These are phyloP conservation scores for Meriones unguiculatus DNA, from an alignment of 2,113 vertebrate genomes.

Conservation along the genomic window DNA sequence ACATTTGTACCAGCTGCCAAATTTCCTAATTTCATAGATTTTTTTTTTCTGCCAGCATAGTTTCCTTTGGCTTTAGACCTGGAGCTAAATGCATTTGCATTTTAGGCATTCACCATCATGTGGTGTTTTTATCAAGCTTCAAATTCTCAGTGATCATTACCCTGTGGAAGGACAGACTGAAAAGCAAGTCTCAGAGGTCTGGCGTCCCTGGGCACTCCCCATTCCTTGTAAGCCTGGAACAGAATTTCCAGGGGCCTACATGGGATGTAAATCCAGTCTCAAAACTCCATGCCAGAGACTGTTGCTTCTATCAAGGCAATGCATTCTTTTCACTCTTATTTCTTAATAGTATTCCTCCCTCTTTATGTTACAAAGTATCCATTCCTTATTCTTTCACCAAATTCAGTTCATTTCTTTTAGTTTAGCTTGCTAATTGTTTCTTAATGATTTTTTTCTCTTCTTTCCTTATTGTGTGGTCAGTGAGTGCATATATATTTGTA, in stretches of 20 bases:
- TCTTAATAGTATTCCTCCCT: background rate
- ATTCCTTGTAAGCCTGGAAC: background rate
- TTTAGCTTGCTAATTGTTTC: background rate
- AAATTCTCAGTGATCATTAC: slow-evolving; percentile 43
- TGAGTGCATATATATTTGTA: background rate
- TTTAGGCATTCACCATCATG: background rate
- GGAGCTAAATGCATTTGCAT: slow-evolving; percentile 47
- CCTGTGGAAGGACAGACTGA: slow-evolving; percentile 29
- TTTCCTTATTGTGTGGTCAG: background rate
- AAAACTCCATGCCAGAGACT: background rate
- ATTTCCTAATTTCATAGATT: slow-evolving; percentile 66
- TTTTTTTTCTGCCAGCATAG: background rate
- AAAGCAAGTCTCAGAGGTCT: slow-evolving; percentile 54
- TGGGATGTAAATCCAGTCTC: background rate
- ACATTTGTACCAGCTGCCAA: slow-evolving; percentile 51
- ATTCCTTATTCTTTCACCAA: slow-evolving; percentile 20
- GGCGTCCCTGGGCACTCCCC: background rate
- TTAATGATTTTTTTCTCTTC: background rate
- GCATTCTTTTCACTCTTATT: background rate
- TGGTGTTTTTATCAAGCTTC: slow-evolving; percentile 60
- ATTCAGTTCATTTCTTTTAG: background rate
- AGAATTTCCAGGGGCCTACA: background rate
- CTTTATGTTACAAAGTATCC: background rate
- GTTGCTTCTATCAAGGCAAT: background rate
- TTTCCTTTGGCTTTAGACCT: slow-evolving; percentile 59